A percentile compares a stretch with the other conserved stretches of the same genome.
phyloP scores from a whole-genome alignment of 2,797 vertebrate species.

The Phalloptychus januarius region DNA sequence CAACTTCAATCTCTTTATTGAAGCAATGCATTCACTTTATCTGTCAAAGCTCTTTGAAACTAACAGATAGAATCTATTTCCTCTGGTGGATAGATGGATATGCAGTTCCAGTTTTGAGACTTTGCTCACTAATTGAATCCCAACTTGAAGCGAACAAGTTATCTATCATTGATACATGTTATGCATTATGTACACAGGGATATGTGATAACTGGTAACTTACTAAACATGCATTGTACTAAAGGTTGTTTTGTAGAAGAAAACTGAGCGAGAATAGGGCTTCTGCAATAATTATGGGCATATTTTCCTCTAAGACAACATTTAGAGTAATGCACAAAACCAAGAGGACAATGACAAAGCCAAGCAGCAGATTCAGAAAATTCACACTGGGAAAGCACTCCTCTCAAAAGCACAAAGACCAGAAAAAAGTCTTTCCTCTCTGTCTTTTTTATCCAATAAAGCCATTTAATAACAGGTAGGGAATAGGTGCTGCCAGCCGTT shows the following conservation, averaged over 20 bases:
- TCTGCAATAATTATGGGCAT: background rate
- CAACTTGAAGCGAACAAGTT: conserved; percentile 34
- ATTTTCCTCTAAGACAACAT: conserved; percentile 14
- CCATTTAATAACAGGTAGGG: conserved; percentile 57
- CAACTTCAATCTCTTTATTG: conserved; percentile 43
- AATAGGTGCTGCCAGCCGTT: conserved; percentile 43
- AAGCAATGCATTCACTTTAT: conserved; percentile 53
- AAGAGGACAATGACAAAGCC: conserved; percentile 1
- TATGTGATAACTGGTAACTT: background rate
- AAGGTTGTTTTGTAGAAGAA: background rate
- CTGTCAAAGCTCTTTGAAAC: conserved; percentile 51
- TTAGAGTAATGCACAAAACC: conserved; percentile 13
- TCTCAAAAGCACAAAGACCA: background rate
- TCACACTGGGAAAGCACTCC: conserved; percentile 10
- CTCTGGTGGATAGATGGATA: conserved; percentile 43
- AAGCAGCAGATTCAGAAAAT: conserved; percentile 10
- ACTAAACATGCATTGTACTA: conserved; percentile 8
- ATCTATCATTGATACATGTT: conserved; percentile 32
- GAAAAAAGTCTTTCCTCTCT: conserved; percentile 7
- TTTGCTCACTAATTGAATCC: conserved; percentile 54
- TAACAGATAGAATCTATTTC: conserved; percentile 59
- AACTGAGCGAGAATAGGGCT: conserved; percentile 10
- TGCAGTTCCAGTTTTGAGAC: conserved; percentile 46
- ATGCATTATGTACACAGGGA: conserved; percentile 3
- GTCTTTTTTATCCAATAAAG: conserved; percentile 52